Evolutionary conservation across 2,797 vertebrate genomes (phyloP), one percentile per base, ranked within the genome.

Genomic region (Centropyge bicolor): DNA sequence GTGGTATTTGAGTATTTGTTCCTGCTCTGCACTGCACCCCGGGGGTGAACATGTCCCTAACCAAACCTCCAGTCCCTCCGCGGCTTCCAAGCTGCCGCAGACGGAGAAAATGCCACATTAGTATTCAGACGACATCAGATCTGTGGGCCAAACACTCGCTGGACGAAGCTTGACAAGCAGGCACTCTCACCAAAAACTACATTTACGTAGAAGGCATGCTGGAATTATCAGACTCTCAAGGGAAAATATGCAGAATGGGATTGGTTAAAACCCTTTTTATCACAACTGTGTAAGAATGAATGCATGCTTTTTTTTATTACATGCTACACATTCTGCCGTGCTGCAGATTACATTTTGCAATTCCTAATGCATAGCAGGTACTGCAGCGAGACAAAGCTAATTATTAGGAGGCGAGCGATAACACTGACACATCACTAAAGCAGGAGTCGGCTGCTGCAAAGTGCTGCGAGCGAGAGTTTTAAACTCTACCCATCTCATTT

Each of bases 351-450:
- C 84, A 64, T 38, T 48, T 61, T 73, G 65, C 72, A 51, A 65
- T 82, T 88, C 65, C 76, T 72, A 88, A 86, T 83, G 86, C 78
- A 87, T 59, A 62, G 74, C 60, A 81, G 65, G 56, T 63, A 76
- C 74, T 55, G 86, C 78, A 70, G 89, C 56, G 54, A 82, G 82
- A 91, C 86, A 86, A 89, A 90, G 89, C 86, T 90, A 92, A 93
- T 93, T 89, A 93, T 86, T 86, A 78, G 83, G 43, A 86, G 80
- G 87, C 77, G 10, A 71, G 70, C n/a, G 76, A 90, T 88, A 93
- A 90, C 81, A 85, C 87, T 90, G 92, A 92, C 89, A 89, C 86
- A 86, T 92, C 83, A 85, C 87, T 84, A 81, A 86, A 83, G 78
- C 61, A 59, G 68, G 69, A 84, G 70, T 57, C 36, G 59, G 62